Conservation (phyloP, 2,113 vertebrate genomes). For the Fregetta grallaria region DNA sequence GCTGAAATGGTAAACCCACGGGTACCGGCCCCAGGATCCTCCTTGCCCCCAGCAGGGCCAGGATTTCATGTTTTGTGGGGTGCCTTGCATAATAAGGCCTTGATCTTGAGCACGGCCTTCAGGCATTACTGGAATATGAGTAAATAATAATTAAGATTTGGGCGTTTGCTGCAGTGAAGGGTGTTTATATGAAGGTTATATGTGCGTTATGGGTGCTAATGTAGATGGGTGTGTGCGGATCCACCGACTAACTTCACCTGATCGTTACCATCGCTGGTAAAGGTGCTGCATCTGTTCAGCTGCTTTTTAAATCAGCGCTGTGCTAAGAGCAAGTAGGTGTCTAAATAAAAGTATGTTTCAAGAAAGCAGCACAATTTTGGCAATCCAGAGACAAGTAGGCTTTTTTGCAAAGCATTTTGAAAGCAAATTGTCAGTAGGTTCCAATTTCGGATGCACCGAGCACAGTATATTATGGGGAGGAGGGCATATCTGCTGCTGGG, state of each 20-base stretch:
- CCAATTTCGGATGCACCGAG: background rate
- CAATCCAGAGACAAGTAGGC: background rate
- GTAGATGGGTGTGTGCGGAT: background rate
- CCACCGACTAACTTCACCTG: background rate
- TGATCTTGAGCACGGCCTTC: constrained; percentile 9
- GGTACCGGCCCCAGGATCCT: background rate
- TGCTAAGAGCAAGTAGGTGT: constrained; percentile 18
- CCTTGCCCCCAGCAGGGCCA: background rate
- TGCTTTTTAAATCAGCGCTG: background rate
- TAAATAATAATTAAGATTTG: constrained; percentile 48
- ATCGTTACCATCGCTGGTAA: background rate
- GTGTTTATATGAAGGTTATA: background rate
- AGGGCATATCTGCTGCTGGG: background rate
- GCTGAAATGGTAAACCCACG: background rate
- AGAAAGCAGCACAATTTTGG: background rate
- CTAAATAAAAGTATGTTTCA: background rate
- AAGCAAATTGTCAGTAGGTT: background rate
- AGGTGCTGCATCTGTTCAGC: background rate
- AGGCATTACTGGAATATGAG: background rate
- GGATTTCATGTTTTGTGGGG: constrained; percentile 17
- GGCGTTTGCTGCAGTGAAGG: background rate
- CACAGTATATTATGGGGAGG: background rate
- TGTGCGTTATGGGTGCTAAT: background rate
- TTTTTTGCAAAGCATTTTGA: background rate
- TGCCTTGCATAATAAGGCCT: background rate